These are phyloP conservation scores for Kradibia gibbosae DNA, from an alignment of 1,140 invertebrate species.

Conservation along the genomic window DNA sequence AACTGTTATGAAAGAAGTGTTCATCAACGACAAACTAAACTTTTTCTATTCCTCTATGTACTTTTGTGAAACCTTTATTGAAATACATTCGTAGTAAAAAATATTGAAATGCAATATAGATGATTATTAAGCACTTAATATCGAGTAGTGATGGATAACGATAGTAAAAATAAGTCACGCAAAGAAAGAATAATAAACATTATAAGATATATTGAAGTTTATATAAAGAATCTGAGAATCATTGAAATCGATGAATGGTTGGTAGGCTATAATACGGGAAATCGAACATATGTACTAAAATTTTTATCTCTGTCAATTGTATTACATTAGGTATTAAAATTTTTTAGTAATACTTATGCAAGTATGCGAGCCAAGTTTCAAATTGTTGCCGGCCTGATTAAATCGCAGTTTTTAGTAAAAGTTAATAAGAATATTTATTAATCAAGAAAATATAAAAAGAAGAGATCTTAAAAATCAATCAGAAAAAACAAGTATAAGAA, in stretches of 20 bases:
- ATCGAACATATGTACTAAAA: conserved; percentile 10
- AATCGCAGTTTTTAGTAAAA: conserved; percentile 38
- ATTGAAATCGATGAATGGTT: not conserved
- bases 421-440: conserved; percentile 2
- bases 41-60: not conserved
- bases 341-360: conserved; percentile 32
- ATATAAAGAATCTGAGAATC: not conserved
- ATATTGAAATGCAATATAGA: not conserved
- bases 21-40: not conserved
- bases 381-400: conserved; percentile 20
- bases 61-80: conserved; percentile 6
- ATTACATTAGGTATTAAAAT: conserved; percentile 34
- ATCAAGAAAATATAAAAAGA: not conserved
- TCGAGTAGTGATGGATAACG: not conserved
- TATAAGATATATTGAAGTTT: not conserved
- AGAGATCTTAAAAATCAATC: not conserved
- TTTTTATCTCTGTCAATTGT: conserved; percentile 19
- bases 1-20: not conserved
- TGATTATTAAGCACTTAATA: conserved; percentile 16
- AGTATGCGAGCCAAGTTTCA: conserved; percentile 21
- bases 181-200: not conserved
- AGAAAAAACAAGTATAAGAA: not conserved
- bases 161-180: not conserved
- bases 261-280: not conserved
- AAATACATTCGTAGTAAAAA: not conserved